A percentile compares a stretch with the other conserved stretches of the same genome.
Evolutionary conservation across 2,113 vertebrate genomes (phyloP).

Genomic region (Callithrix jacchus): DNA sequence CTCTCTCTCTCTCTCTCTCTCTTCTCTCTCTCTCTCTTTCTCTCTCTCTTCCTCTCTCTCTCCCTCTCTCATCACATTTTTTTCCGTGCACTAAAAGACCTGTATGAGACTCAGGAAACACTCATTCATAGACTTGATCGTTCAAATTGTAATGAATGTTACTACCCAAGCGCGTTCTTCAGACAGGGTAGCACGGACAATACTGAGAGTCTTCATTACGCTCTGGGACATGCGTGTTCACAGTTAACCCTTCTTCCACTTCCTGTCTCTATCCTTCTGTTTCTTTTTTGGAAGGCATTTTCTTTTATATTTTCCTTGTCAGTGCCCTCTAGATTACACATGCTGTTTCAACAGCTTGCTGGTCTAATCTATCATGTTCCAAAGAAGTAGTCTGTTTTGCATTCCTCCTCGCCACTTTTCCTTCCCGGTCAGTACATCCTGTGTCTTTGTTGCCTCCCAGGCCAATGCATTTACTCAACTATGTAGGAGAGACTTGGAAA

Average conservation of each 20-base stretch:
- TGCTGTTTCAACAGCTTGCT: neutral
- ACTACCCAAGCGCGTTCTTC: neutral
- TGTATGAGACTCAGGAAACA: neutral
- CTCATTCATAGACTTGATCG: neutral
- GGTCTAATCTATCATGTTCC: neutral
- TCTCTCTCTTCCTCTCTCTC: neutral
- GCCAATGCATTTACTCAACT: neutral
- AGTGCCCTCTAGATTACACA: neutral
- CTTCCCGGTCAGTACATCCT: no score
- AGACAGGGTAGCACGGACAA: neutral
- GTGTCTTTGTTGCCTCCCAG: neutral
- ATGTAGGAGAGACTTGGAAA: neutral
- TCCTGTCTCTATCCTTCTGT: neutral
- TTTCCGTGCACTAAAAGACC: neutral
- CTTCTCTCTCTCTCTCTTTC: neutral
- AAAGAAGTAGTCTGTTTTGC: neutral
- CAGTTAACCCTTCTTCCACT: neutral
- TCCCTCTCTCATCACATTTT: neutral
- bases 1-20: neutral
- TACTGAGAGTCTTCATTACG: neutral
- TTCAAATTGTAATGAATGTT: neutral
- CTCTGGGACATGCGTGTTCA: fast-evolving
- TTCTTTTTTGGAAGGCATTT: neutral
- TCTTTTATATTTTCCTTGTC: neutral
- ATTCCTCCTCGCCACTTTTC: neutral